Percentiles rank a stretch among this genome's conserved stretches.
Evolutionary conservation across 2,797 vertebrate species (phyloP).

Genomic region (Sebastes trivittatus): DNA sequence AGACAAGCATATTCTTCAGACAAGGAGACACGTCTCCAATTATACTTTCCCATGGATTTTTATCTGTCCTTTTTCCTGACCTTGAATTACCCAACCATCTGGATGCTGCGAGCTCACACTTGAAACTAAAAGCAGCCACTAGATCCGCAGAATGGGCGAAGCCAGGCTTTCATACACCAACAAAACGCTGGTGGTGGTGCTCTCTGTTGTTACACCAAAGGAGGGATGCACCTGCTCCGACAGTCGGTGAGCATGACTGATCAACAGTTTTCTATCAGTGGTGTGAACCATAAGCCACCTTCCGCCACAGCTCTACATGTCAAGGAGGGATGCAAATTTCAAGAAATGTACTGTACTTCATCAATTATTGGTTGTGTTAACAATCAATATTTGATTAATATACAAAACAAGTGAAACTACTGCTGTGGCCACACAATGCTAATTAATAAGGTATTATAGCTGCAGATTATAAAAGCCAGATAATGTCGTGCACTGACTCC

Average conservation of each 20-base stretch:
- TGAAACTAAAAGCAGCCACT: slow-evolving; percentile 1
- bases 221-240: slow-evolving; percentile 6
- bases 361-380: neutral
- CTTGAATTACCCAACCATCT: slow-evolving; percentile 50
- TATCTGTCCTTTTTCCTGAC: slow-evolving; percentile 32
- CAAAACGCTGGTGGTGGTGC: neutral
- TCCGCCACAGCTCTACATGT: neutral
- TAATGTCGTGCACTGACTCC: neutral
- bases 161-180: slow-evolving; percentile 22
- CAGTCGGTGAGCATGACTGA: neutral
- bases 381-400: neutral
- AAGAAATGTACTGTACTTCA: neutral
- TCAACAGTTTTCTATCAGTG: neutral
- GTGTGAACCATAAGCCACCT: neutral
- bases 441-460: neutral
- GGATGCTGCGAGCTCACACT: slow-evolving; percentile 22
- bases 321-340: neutral
- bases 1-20: slow-evolving; percentile 29
- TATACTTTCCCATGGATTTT: slow-evolving; percentile 37
- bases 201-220: slow-evolving; percentile 10
- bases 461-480: neutral
- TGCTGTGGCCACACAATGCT: accelerated
- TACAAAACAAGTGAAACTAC: neutral
- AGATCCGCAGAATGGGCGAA: neutral
- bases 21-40: slow-evolving; percentile 22